Conservation (phyloP, 1,140 invertebrate genomes). For the Zophobas morio region DNA sequence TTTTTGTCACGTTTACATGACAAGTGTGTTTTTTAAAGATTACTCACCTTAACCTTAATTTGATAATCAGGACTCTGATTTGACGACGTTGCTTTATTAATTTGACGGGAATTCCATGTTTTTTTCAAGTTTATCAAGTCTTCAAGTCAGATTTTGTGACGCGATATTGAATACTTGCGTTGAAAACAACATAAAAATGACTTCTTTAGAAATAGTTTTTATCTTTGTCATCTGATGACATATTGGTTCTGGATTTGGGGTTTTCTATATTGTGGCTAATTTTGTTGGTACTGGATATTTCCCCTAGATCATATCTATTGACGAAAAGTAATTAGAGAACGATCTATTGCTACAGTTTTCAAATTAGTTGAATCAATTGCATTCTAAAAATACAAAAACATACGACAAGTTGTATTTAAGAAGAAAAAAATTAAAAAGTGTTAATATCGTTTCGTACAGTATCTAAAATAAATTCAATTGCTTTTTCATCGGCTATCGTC, state of each 20-base stretch:
- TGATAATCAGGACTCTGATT: conserved; percentile 12
- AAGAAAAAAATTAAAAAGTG: too few species aligned
- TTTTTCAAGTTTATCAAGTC: not conserved
- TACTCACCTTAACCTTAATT: conserved; percentile 41
- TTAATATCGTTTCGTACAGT: too few species aligned
- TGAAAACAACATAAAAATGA: conserved; percentile 16
- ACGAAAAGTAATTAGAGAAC: not conserved
- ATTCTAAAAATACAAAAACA: too few species aligned
- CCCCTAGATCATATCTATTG: not conserved
- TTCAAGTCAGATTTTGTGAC: not conserved
- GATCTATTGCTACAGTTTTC: too few species aligned
- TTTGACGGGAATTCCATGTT: conserved; percentile 2
- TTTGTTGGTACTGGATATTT: not conserved
- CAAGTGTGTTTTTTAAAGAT: conserved; percentile 24
- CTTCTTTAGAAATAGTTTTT: conserved; percentile 29
- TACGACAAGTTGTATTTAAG: too few species aligned
- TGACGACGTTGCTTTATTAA: not conserved
- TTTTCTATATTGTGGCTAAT: not conserved
- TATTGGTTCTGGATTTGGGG: conserved; percentile 27
- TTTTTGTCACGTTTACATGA: conserved; percentile 34
- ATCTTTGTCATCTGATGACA: conserved; percentile 45
- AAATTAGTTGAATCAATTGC: too few species aligned
- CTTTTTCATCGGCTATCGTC: not conserved
- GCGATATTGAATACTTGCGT: not conserved
- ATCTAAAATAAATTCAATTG: not conserved